phyloP scores from a whole-genome alignment of 2,113 vertebrate genomes.

The Colistium nudipinnis region DNA sequence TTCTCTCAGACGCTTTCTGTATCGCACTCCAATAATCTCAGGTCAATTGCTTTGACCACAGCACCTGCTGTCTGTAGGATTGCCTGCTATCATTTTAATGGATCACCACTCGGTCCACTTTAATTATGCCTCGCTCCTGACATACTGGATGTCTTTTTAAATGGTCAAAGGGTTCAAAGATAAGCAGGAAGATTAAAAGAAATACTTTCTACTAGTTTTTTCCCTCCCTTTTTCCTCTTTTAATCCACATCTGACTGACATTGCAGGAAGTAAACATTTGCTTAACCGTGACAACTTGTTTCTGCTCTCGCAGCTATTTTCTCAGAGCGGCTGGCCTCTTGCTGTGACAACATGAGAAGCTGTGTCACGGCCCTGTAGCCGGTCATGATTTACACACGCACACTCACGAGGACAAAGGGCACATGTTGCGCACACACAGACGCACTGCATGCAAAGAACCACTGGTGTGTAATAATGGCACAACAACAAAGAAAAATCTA shows the following conservation, averaged over 20 bases:
- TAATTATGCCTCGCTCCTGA: slow-evolving; percentile 56
- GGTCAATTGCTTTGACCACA: slow-evolving; percentile 76
- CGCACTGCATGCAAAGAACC: slow-evolving; percentile 2
- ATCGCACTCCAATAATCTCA: slow-evolving; percentile 71
- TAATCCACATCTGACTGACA: slow-evolving; percentile 37
- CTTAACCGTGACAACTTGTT: slow-evolving; percentile 61
- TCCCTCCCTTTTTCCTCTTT: slow-evolving; percentile 6
- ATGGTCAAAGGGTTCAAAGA: slow-evolving; percentile 5
- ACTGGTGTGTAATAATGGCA: background rate
- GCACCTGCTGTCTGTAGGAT: slow-evolving; percentile 59
- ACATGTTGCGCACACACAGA: slow-evolving; percentile 17
- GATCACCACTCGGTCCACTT: slow-evolving; percentile 61
- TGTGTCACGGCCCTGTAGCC: slow-evolving; percentile 57
- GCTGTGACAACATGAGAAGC: slow-evolving; percentile 69
- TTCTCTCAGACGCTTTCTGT: slow-evolving; percentile 33
- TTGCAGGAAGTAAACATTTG: slow-evolving; percentile 46
- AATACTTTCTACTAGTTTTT: background rate
- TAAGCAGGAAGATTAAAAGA: slow-evolving; percentile 28
- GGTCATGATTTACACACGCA: slow-evolving; percentile 37
- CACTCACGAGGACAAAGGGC: slow-evolving; percentile 32
- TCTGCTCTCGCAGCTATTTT: slow-evolving; percentile 61
- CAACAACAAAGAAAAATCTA: background rate
- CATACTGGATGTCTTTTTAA: slow-evolving; percentile 31
- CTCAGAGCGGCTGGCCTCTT: slow-evolving; percentile 29
- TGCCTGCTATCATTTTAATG: slow-evolving; percentile 66